Base-by-base conservation (phyloP, 2,888 invertebrate genomes). In the Conomelus anceps region DNA sequence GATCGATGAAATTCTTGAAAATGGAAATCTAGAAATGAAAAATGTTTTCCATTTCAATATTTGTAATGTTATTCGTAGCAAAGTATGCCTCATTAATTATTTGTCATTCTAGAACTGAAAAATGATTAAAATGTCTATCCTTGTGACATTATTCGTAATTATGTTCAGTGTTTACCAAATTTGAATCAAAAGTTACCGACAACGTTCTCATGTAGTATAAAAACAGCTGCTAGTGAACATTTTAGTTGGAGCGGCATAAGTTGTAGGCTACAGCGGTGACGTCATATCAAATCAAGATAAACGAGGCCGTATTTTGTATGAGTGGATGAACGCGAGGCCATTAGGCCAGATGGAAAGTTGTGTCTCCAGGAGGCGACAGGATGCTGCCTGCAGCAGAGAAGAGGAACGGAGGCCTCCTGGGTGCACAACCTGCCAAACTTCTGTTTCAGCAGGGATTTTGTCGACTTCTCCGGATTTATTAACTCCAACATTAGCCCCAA, bases 401-500 rank as follows among this genome's bases (percentile, higher is more conserved):
- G 63, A 1, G 13, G 63, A 9, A 34, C 9, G 1, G 34, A 4
- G 34, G 9, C 17, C 86, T 86, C 86, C 22, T 26, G 86, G 86
- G 86, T 86, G n/a, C 86, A 22, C 23, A 86, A 86, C 24, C 63
- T 63, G 86, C 29, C 26, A 23, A 86, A 86, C 86, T 86, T 86
- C 86, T 86, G 22, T 86, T 86, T 86, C 86, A 23, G 26, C 20
- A 23, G 86, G 86, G 86, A 86, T 86, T 86, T 26, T 23, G 26
- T 26, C 24, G 86, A 26, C 86, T 86, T 26, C 26, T 7, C 86
- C 17, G 86, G 86, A 86, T 86, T 86, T 86, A 86, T 86, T 86
- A 86, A 86, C 86, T 86, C 86, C 86, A 29, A 86, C 86, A 86
- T 86, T 86, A 86, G 86, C 86, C 86, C 22, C 26, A 86, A 86